Base-by-base conservation (phyloP, 2,888 invertebrate genomes). In the Bellardia pandia region DNA sequence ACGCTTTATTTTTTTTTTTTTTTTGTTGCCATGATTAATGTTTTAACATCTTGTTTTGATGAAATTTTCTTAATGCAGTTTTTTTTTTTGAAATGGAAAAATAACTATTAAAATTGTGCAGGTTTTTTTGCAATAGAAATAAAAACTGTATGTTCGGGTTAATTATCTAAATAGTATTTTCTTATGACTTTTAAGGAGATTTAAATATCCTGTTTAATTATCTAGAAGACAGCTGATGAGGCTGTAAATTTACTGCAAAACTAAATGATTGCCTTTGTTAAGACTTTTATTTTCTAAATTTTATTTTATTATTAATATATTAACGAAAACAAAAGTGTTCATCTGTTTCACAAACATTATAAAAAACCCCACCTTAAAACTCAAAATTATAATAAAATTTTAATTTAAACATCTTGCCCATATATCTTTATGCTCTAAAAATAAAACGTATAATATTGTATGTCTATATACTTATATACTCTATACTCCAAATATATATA, bases 41-140 rank as follows among this genome's bases (percentile, higher is more conserved):
- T 69, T 81, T 86, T 78, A 81, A 85, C 69, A 87, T 85, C 80
- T 81, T 78, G 87, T 85, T 78, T 85, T 48, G 58, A 68, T 48
- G 58, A 68, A 85, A 74, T 68, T 66, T 69, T 77, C 30, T 69
- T 62, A 77, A 80, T 84, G 80, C 40, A 37, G 79, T 86, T 82
- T 40, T 40, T 83, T 83, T 23, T 40, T 37, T 40, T 3, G 6
- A 69, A 68, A 37, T 74, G 16, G 64, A 42, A 45, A 78, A 69
- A 58, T 40, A 51, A 14, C 5, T 51, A 33, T 33, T 48, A 23
- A 66, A 68, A 60, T 71, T 23, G 2, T 42, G 5, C 14, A 37
- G 4, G 4, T 51, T 13, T 45, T 9, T 62, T 53, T 53, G 45
- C 51, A 58, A 81, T 60, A 37, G 48, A 75, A 74, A 75, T 62